Evolutionary conservation across 2,888 invertebrate genomes (phyloP), one percentile per base, ranked within the genome.

Genomic region (Temnothorax rugatulus): DNA sequence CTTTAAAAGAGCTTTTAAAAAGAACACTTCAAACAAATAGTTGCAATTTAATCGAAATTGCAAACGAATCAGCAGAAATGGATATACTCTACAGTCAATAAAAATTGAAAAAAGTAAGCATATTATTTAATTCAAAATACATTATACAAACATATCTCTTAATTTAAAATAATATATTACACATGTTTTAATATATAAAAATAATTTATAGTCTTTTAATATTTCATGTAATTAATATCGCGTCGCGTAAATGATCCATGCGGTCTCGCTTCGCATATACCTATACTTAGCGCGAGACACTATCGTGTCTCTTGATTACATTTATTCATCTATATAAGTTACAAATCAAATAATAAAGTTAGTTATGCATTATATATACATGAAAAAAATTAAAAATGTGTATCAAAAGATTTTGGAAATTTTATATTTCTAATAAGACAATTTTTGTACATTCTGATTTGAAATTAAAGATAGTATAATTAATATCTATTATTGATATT

Each of bases 71-170:
- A 15, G 34, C 29, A 18, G 11, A 69, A 1, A 68, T n/a, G 8
- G 7, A 50, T 50, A n/a, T 34, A 34, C 29, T 29, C 3, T 34
- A 0, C 15, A 50, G 1, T 66, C 47, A 13, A 4, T 34, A 52
- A n/a, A 29, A 69, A n/a, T 34, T 34, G 4, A 52, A 79, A 84
- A 69, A 34, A 59, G 18, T 57, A 25, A 50, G 44, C 1, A 34
- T 61, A 34, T 61, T 34, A 61, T n/a, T 63, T n/a, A n/a, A 63
- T 63, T 38, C n/a, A n/a, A 63, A 63, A 2, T 38, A 63, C 18
- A 34, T 18, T 4, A n/a, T 11, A 57, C 25, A 52, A 52, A 52
- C n/a, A 52, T 50, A 29, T 63, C 9, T 63, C 9, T 4, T n/a
- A 38, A 64, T 64, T 38, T 2, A 13, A 29, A 29, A 29, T 2